A percentile compares a stretch with the other conserved stretches of the same genome.
Evolutionary conservation across 23 tunicate genomes (phyloP).

Genomic region (Phallusia fumigata): DNA sequence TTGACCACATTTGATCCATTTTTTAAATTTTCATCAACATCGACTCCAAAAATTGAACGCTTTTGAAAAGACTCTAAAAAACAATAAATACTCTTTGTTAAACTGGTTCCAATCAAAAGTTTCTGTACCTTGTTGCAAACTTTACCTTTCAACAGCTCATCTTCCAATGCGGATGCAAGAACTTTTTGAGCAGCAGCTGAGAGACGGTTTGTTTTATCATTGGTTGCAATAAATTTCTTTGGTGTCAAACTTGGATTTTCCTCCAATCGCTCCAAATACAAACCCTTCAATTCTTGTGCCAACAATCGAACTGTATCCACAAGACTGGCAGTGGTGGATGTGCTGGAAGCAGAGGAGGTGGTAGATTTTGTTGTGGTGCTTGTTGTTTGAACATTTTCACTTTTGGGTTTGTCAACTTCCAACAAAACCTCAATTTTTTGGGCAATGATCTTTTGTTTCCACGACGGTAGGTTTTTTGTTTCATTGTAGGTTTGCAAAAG

Average conservation of each 20-base stretch:
- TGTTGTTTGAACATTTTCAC: neutral
- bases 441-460: constrained; percentile 36
- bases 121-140: too few species aligned
- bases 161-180: constrained; percentile 3
- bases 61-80: neutral
- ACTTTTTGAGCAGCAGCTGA: neutral
- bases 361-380: neutral
- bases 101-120: too few species aligned
- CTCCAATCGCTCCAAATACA: neutral
- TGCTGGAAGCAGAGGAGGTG: neutral
- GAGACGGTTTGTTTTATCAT: neutral
- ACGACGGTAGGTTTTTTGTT: constrained; percentile 40
- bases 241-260: constrained; percentile 18
- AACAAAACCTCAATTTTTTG: constrained; percentile 19
- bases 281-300: constrained; percentile 16
- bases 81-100: too few species aligned
- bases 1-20: neutral
- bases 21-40: neutral
- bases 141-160: neutral
- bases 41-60: neutral
- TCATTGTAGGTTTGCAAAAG: constrained; percentile 22
- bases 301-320: constrained; percentile 3
- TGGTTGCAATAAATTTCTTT: constrained; percentile 2
- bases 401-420: neutral
- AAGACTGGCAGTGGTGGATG: constrained; percentile 1